Percentiles rank a stretch among this genome's conserved stretches.
Evolutionary conservation across 2,797 vertebrate genomes (phyloP).

Genomic region (Falco columbarius): DNA sequence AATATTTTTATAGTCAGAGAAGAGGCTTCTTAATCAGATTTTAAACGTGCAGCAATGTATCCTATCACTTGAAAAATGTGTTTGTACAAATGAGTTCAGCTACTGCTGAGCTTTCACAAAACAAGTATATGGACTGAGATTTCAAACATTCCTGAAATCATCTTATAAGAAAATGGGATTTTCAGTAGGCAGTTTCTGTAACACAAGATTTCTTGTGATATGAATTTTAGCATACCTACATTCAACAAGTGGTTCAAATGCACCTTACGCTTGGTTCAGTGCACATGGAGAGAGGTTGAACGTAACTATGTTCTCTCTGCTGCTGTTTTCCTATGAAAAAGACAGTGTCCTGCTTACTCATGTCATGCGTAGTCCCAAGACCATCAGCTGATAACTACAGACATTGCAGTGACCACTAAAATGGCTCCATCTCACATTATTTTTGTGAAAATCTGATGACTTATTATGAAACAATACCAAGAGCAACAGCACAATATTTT

Average conservation of each 20-base stretch:
- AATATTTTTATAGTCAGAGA: not conserved
- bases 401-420: not conserved
- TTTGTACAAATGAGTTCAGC: not conserved
- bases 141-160: not conserved
- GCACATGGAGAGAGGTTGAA: not conserved
- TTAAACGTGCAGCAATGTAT: not conserved
- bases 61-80: not conserved
- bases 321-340: not conserved
- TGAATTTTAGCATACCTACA: not conserved
- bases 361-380: not conserved
- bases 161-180: not conserved
- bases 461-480: not conserved
- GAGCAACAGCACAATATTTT: not conserved
- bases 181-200: not conserved
- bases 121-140: not conserved
- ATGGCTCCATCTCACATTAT: not conserved
- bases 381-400: not conserved
- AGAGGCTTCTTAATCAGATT: not conserved
- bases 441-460: not conserved
- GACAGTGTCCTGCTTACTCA: not conserved
- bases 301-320: not conserved
- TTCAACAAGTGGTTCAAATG: not conserved
- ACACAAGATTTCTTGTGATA: not conserved
- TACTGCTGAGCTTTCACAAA: not conserved
- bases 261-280: not conserved